Evolutionary conservation across 2,888 invertebrate species (phyloP).

Genomic region (Orchestes rusci): DNA sequence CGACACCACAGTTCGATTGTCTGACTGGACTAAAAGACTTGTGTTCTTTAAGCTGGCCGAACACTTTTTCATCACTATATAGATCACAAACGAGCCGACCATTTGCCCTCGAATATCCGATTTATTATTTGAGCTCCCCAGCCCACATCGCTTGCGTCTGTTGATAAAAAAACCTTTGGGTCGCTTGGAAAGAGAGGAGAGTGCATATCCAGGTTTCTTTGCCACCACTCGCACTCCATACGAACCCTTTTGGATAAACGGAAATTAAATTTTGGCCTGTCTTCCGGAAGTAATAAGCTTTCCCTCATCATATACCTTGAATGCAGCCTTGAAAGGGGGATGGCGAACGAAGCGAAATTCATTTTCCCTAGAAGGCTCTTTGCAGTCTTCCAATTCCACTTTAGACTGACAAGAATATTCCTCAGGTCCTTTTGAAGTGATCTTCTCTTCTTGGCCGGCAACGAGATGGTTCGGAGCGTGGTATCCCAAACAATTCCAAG

Average conservation of each 20-base stretch:
- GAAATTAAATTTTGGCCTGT: too few species aligned
- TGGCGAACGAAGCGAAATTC: constrained; percentile 16
- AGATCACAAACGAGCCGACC: constrained; percentile 21
- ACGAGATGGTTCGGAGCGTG: constrained; percentile 2
- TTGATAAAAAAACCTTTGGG: too few species aligned
- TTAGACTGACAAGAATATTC: neutral
- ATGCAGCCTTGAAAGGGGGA: constrained; percentile 19
- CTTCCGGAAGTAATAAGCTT: too few species aligned
- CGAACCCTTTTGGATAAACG: too few species aligned
- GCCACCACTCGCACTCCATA: too few species aligned
- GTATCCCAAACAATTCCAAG: constrained; percentile 24
- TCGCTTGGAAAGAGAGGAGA: too few species aligned
- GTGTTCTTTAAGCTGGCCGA: constrained; percentile 6
- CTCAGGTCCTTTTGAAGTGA: constrained; percentile 6
- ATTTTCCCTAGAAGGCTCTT: constrained; percentile 14
- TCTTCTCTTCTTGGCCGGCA: constrained; percentile 8
- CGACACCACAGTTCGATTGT: constrained; percentile 25
- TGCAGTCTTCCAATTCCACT: constrained; percentile 14
- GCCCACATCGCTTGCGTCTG: too few species aligned
- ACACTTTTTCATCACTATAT: constrained; percentile 5
- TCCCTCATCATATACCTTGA: too few species aligned
- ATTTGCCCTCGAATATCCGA: constrained; percentile 8
- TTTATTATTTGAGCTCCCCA: too few species aligned
- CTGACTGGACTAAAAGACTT: constrained; percentile 22
- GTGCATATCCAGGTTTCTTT: too few species aligned